Evolutionary conservation across 2,888 invertebrate species (phyloP).

Genomic region (Ptilodon capucinus): DNA sequence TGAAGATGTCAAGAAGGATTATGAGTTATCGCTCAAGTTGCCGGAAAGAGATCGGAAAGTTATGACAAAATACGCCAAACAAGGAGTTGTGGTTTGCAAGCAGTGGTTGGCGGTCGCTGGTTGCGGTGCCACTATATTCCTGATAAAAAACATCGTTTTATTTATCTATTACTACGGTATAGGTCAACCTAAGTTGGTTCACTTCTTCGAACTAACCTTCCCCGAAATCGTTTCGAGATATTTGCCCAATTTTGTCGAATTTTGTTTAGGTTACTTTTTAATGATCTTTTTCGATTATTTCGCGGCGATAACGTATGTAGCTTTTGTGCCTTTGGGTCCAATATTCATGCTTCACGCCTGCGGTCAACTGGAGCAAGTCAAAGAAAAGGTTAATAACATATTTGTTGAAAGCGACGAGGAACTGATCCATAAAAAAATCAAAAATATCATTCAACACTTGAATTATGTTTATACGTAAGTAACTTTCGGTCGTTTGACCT

Average conservation of each 20-base stretch:
- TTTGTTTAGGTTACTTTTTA: slow-evolving; percentile 9
- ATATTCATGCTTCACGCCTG: slow-evolving; percentile 54
- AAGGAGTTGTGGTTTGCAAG: slow-evolving; percentile 33
- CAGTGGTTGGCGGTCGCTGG: slow-evolving; percentile 33
- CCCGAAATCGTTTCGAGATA: slow-evolving; percentile 36
- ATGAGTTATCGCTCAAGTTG: slow-evolving; percentile 17
- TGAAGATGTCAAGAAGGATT: slow-evolving; percentile 42
- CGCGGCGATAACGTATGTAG: slow-evolving; percentile 33
- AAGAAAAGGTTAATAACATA: slow-evolving; percentile 31
- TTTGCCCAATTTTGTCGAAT: slow-evolving; percentile 31
- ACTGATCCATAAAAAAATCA: slow-evolving; percentile 32
- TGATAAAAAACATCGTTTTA: slow-evolving; percentile 23
- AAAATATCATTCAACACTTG: slow-evolving; percentile 31
- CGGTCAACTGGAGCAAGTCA: slow-evolving; percentile 49
- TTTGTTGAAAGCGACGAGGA: slow-evolving; percentile 28
- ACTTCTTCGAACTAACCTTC: slow-evolving; percentile 35
- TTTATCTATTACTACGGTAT: slow-evolving; percentile 29
- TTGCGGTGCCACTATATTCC: slow-evolving; percentile 9
- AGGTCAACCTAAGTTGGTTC: slow-evolving; percentile 31
- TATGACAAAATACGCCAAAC: slow-evolving; percentile 29
- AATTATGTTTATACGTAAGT: slow-evolving; percentile 43
- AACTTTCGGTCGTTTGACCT: no score
- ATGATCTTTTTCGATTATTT: slow-evolving; percentile 24
- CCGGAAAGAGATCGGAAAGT: slow-evolving; percentile 31
- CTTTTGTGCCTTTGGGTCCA: slow-evolving; percentile 49